phyloP scores from a whole-genome alignment of 2,797 vertebrate species.

The Pseudochaenichthys georgianus region DNA sequence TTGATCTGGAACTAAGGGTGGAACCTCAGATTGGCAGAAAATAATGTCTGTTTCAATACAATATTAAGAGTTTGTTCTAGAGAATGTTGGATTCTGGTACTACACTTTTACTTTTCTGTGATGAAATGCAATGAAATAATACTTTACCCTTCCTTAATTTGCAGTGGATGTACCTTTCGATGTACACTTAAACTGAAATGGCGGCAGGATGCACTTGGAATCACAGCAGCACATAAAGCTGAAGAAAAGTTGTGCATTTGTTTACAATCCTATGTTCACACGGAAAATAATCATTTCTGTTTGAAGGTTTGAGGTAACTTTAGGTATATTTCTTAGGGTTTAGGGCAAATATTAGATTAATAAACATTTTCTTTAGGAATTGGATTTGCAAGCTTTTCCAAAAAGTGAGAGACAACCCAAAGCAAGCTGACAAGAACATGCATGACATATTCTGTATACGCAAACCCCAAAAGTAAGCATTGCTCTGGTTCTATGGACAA shows the following conservation, averaged over 20 bases:
- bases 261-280: too few species aligned
- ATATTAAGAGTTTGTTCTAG: background rate
- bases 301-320: too few species aligned
- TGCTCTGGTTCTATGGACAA: too few species aligned
- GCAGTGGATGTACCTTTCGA: slow-evolving; percentile 83
- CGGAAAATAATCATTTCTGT: too few species aligned
- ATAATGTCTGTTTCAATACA: background rate
- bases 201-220: slow-evolving; percentile 1
- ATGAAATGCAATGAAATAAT: background rate
- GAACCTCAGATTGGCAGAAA: background rate
- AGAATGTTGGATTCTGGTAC: background rate
- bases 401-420: too few species aligned
- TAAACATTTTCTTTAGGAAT: too few species aligned
- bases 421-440: too few species aligned
- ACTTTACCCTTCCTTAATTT: slow-evolving; percentile 39
- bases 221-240: background rate
- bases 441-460: too few species aligned
- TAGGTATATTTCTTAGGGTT: too few species aligned
- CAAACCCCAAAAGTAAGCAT: too few species aligned
- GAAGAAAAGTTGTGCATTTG: background rate
- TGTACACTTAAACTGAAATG: slow-evolving; percentile 76
- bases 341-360: too few species aligned
- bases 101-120: background rate
- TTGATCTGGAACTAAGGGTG: background rate
- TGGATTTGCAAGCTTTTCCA: too few species aligned